Evolutionary conservation across 2,113 vertebrate species (phyloP).

Genomic region (Malurus melanocephalus): DNA sequence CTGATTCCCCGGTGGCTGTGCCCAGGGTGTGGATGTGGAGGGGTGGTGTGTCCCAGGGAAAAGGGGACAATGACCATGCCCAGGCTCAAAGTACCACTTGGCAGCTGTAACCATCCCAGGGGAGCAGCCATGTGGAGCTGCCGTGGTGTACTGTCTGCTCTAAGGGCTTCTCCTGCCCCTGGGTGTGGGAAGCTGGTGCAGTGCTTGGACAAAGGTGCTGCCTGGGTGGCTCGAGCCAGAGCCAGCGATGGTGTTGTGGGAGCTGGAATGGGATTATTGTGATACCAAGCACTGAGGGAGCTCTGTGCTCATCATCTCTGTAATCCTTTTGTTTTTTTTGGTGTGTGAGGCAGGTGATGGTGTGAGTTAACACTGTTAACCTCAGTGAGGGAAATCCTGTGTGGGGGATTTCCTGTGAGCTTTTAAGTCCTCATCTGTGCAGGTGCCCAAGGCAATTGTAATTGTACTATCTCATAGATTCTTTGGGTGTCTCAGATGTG

Average conservation of each 20-base stretch:
- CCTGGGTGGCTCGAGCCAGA: neutral
- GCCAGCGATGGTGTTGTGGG: fast-evolving
- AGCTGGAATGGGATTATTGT: neutral
- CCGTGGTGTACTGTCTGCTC: fast-evolving
- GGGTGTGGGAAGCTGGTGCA: neutral
- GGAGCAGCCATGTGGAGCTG: neutral
- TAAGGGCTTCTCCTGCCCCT: neutral
- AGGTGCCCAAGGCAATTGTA: neutral
- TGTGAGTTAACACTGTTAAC: neutral
- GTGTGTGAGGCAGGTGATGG: fast-evolving
- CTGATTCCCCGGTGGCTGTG: fast-evolving
- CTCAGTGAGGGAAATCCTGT: neutral
- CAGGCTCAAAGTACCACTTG: neutral
- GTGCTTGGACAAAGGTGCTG: neutral
- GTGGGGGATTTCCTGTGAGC: neutral
- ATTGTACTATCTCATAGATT: neutral
- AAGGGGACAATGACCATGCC: neutral
- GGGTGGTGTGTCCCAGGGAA: fast-evolving
- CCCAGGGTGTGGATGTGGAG: neutral
- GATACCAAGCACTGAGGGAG: too few relatives aligned
- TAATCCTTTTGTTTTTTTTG: neutral
- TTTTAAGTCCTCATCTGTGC: neutral
- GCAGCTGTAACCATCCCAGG: neutral
- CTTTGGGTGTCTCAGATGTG: neutral
- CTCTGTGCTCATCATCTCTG: fast-evolving